These are phyloP conservation scores for Iselma pallidipennis DNA, from an alignment of 2,888 invertebrate genomes.

Conservation along the genomic window DNA sequence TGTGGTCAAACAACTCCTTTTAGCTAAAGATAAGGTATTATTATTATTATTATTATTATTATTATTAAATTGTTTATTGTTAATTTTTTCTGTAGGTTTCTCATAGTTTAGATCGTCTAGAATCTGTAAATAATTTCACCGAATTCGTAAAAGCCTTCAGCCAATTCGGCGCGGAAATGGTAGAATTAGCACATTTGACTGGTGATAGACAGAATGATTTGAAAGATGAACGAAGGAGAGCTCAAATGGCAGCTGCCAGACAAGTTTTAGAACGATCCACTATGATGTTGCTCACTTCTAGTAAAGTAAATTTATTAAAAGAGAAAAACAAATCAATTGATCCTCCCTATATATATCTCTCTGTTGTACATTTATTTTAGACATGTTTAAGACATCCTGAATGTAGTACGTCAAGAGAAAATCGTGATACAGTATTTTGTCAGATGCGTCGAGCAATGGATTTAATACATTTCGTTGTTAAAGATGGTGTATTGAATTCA, in stretches of 20 bases:
- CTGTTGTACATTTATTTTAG: slow-evolving; percentile 61
- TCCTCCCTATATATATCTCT: too few species aligned
- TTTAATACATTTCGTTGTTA: slow-evolving; percentile 95
- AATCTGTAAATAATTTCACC: slow-evolving; percentile 88
- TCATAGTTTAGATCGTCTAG: slow-evolving; percentile 79
- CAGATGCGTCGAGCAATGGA: slow-evolving; percentile 98
- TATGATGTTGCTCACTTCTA: slow-evolving; percentile 94
- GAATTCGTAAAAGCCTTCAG: slow-evolving; percentile 99
- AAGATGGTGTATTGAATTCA: slow-evolving; percentile 85
- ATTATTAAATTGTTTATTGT: background rate
- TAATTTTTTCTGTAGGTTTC: slow-evolving; percentile 69
- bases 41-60: background rate
- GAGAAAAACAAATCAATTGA: too few species aligned
- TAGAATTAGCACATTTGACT: slow-evolving; percentile 93
- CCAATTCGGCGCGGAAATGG: slow-evolving; percentile 98
- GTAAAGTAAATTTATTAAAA: slow-evolving; percentile 78
- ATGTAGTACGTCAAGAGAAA: slow-evolving; percentile 89
- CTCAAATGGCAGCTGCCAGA: slow-evolving; percentile 95
- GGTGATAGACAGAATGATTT: slow-evolving; percentile 81
- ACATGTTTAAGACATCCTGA: slow-evolving; percentile 94
- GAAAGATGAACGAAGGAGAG: slow-evolving; percentile 90
- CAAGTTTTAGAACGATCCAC: slow-evolving; percentile 95
- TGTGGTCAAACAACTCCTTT: slow-evolving; percentile 92
- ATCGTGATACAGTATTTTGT: slow-evolving; percentile 96
- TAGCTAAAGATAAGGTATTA: slow-evolving; percentile 91